Evolutionary conservation across 2,113 vertebrate species (phyloP), one percentile per base, ranked within the genome.

Genomic region (Saguinus midas): DNA sequence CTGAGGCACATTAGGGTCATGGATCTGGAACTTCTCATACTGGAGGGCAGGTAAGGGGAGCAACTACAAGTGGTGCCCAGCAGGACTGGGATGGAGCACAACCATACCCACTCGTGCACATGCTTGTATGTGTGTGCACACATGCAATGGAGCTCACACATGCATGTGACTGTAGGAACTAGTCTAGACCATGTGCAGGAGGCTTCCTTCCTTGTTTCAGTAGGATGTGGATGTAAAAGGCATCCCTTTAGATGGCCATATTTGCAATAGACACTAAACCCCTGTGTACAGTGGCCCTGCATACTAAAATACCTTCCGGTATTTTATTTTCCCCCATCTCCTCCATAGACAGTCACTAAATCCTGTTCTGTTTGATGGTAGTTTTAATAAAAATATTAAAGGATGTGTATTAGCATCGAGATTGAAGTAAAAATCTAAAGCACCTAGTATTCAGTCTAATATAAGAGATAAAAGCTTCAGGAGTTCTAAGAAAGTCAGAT

Each of bases 401-500:
- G 20, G n/a, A 76, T 79, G 29, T 55, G 1, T 58, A 21, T 81
- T 91, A 58, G 29, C 48, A 70, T 64, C 48, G 57, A 64, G 8
- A 93, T 64, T 35, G 52, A 96, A 83, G 35, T 75, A 48, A 16
- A 93, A 78, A 88, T 66, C 79, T 84, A 16, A 82, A 95, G 37
- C 14, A 40, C 48, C 82, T 90, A 45, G 35, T 81, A 66, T 37
- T 66, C 43, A 78, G 13, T 88, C 61, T 81, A 80, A 92, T 66
- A 80, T 11, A 73, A 48, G 50, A 84, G 43, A 90, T 66, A 43
- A 94, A 79, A 90, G n/a, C 14, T 27, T 80, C 29, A 20, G 70
- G 76, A 84, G 35, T 85, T 87, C 86, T 95, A 94, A 94, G 81
- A 90, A 96, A 85, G 58, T 23, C n/a, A 73, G 13, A 81, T 87